Percentiles rank a stretch among this genome's conserved stretches.
Evolutionary conservation across 2,888 invertebrate species (phyloP).

Genomic region (Mimas tiliae): DNA sequence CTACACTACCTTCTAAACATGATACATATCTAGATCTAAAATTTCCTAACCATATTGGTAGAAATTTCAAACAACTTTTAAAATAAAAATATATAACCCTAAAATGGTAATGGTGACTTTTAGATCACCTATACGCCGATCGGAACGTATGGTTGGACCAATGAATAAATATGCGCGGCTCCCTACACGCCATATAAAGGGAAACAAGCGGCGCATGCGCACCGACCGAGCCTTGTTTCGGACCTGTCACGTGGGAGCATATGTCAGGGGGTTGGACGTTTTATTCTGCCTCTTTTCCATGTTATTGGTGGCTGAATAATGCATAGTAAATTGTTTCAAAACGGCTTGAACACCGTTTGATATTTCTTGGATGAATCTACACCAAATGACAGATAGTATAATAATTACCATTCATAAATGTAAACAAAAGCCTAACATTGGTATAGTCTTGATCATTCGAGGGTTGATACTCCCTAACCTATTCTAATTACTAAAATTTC

Average conservation of each 20-base stretch:
- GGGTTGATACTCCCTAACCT: too few relatives aligned
- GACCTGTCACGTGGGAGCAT: slow-evolving; percentile 55
- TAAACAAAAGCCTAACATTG: too few relatives aligned
- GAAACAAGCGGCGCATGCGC: slow-evolving; percentile 54
- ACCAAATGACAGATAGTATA: neutral
- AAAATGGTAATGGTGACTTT: slow-evolving; percentile 46
- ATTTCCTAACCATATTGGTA: slow-evolving; percentile 1
- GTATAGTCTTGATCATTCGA: too few relatives aligned
- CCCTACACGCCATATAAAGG: slow-evolving; percentile 64
- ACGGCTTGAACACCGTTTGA: neutral
- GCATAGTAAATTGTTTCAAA: slow-evolving; percentile 5
- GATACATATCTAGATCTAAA: neutral
- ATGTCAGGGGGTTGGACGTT: slow-evolving; percentile 30
- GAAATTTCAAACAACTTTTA: slow-evolving; percentile 1
- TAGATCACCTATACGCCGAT: slow-evolving; percentile 52
- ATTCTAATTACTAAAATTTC: too few relatives aligned
- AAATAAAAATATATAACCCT: slow-evolving; percentile 37
- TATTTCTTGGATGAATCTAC: neutral
- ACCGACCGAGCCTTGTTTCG: slow-evolving; percentile 45
- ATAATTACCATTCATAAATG: too few relatives aligned
- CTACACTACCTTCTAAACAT: neutral
- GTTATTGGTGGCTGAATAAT: slow-evolving; percentile 24
- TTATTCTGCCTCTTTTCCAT: slow-evolving; percentile 25
- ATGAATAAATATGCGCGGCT: slow-evolving; percentile 71
- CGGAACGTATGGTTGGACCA: slow-evolving; percentile 61